Evolutionary conservation across 64 coral and sea anemone species (phyloP).

Genomic region (Actinia equina): DNA sequence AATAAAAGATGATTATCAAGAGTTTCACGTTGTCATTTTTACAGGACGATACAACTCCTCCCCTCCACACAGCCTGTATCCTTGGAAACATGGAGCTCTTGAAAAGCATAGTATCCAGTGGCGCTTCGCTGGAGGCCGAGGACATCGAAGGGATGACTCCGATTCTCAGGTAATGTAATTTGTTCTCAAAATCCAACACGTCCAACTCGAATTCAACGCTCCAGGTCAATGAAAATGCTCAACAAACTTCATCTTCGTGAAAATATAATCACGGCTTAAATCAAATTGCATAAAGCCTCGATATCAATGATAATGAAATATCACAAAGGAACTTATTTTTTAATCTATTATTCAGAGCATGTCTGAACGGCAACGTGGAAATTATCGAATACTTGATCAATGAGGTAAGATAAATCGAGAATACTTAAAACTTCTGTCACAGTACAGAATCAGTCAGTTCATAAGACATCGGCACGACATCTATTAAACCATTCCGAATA

Average conservation of each 20-base stretch:
- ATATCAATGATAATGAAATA: background rate
- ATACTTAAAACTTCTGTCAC: background rate
- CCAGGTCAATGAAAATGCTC: no score
- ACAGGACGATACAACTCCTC: slow-evolving; percentile 21
- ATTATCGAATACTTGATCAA: slow-evolving; percentile 41
- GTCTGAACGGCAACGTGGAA: slow-evolving; percentile 44
- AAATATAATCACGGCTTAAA: no score
- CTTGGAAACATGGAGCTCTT: slow-evolving; percentile 28
- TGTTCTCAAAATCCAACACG: background rate
- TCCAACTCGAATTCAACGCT: background rate
- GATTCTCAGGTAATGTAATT: slow-evolving; percentile 41
- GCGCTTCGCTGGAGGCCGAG: slow-evolving; percentile 17
- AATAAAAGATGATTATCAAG: no score
- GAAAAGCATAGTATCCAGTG: slow-evolving; percentile 29
- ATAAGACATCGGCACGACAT: no score
- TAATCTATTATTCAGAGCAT: slow-evolving; percentile 13
- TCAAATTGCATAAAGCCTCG: background rate
- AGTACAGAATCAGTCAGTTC: no score
- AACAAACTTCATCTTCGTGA: no score
- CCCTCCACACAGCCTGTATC: slow-evolving; percentile 51
- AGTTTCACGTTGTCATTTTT: background rate
- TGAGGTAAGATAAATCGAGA: slow-evolving; percentile 22
- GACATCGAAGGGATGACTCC: slow-evolving; percentile 65
- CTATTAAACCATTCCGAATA: no score
- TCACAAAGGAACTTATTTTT: background rate